These are phyloP conservation scores for Oxygymnocypris stewartii DNA, from an alignment of 2,113 vertebrate species.

Conservation along the genomic window DNA sequence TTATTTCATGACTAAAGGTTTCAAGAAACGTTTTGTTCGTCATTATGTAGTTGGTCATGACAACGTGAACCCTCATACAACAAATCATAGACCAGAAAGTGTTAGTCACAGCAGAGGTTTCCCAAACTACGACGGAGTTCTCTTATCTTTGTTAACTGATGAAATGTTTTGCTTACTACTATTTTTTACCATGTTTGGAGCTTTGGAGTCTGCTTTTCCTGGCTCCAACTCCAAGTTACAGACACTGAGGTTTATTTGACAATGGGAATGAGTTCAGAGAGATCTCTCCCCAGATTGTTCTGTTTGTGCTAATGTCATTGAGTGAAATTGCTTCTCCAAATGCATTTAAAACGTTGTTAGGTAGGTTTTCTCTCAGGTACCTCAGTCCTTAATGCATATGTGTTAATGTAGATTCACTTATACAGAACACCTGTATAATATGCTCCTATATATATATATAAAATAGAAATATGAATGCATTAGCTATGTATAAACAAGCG, in stretches of 20 bases:
- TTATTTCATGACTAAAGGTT: constrained; percentile 46
- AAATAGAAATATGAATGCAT: not conserved
- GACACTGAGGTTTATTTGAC: constrained; percentile 59
- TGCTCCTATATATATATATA: not conserved
- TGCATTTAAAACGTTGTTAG: constrained; percentile 28
- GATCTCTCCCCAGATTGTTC: constrained; percentile 44
- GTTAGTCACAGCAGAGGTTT: constrained; percentile 16
- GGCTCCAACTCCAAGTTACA: constrained; percentile 49
- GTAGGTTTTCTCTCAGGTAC: constrained; percentile 16
- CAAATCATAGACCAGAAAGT: constrained; percentile 26
- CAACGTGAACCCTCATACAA: constrained; percentile 26
- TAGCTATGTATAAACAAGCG: not conserved
- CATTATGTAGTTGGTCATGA: constrained; percentile 43
- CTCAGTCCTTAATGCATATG: constrained; percentile 15
- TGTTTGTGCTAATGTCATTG: constrained; percentile 49
- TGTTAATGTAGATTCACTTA: not conserved
- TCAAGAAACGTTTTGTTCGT: constrained; percentile 45
- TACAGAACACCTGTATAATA: not conserved
- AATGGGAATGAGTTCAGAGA: constrained; percentile 49
- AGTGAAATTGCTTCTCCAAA: constrained; percentile 61
- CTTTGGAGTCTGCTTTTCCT: constrained; percentile 56
- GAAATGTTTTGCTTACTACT: constrained; percentile 57
- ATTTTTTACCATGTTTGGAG: constrained; percentile 59
- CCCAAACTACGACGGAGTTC: not conserved
- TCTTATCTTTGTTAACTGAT: constrained; percentile 56